phyloP scores from a whole-genome alignment of 2,888 invertebrate genomes.

The Epinotia ramella region DNA sequence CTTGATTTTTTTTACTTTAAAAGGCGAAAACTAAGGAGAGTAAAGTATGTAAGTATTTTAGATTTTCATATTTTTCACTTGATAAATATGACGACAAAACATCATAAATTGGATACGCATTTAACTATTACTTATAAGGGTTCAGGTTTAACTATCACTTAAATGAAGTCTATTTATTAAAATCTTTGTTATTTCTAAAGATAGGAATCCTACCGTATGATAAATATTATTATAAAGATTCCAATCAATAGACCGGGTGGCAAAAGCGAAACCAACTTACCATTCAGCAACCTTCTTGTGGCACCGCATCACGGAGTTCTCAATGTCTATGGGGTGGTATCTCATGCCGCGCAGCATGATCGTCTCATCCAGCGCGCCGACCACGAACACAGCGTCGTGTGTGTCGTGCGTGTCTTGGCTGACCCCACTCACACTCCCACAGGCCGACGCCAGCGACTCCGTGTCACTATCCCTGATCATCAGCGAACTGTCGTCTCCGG shows the following conservation, averaged over 20 bases:
- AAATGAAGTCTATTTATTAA: not conserved
- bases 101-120: too few relatives aligned
- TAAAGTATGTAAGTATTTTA: too few relatives aligned
- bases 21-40: too few relatives aligned
- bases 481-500: constrained; percentile 82
- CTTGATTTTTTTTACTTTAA: too few relatives aligned
- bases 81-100: too few relatives aligned
- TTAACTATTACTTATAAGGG: too few relatives aligned
- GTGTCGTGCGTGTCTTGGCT: constrained; percentile 90
- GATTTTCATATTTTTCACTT: too few relatives aligned
- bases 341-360: constrained; percentile 99
- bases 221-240: too few relatives aligned
- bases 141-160: not conserved
- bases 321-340: constrained; percentile 99
- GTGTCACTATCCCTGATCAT: constrained; percentile 85
- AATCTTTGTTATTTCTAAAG: not conserved
- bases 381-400: constrained; percentile 99
- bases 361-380: constrained; percentile 99
- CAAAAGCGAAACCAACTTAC: constrained; percentile 83
- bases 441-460: constrained; percentile 79
- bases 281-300: constrained; percentile 99
- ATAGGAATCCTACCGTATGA: not conserved
- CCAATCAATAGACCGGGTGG: too few relatives aligned
- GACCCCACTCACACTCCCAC: constrained; percentile 64
- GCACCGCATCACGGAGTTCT: constrained; percentile 98